These are phyloP conservation scores for Corythornis madagascariensis DNA, from an alignment of 2,113 vertebrate genomes.

Conservation along the genomic window DNA sequence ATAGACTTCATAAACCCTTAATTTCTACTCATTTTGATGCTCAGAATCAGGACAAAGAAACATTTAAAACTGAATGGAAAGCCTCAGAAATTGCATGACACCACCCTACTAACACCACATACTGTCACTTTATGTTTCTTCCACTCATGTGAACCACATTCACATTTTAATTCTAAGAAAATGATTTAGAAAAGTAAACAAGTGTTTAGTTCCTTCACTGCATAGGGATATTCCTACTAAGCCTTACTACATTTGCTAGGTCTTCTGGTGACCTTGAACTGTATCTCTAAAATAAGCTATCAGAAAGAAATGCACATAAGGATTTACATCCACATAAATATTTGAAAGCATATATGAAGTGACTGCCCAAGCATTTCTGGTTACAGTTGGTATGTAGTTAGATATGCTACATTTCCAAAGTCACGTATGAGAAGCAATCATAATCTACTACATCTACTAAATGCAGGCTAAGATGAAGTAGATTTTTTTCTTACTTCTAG, in stretches of 20 bases:
- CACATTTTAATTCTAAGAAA: neutral
- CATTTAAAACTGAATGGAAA: neutral
- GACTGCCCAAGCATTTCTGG: neutral
- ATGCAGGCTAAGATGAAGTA: neutral
- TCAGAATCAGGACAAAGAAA: neutral
- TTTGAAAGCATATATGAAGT: accelerated
- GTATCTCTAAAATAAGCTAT: neutral
- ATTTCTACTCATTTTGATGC: neutral
- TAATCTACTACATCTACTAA: neutral
- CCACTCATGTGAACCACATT: neutral
- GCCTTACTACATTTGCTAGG: neutral
- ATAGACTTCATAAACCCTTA: neutral
- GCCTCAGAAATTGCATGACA: neutral
- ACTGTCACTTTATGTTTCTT: neutral
- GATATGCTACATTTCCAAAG: neutral
- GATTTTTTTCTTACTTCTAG: slow-evolving; percentile 83
- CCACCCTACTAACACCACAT: neutral
- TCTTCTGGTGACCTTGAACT: neutral
- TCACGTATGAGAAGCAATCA: neutral
- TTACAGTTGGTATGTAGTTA: neutral
- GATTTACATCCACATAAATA: neutral
- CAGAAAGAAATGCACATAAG: neutral
- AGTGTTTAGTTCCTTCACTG: neutral
- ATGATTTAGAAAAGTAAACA: neutral
- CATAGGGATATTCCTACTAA: neutral